Evolutionary conservation across 2,888 invertebrate species (phyloP).

Genomic region (Synanthedon myopaeformis): DNA sequence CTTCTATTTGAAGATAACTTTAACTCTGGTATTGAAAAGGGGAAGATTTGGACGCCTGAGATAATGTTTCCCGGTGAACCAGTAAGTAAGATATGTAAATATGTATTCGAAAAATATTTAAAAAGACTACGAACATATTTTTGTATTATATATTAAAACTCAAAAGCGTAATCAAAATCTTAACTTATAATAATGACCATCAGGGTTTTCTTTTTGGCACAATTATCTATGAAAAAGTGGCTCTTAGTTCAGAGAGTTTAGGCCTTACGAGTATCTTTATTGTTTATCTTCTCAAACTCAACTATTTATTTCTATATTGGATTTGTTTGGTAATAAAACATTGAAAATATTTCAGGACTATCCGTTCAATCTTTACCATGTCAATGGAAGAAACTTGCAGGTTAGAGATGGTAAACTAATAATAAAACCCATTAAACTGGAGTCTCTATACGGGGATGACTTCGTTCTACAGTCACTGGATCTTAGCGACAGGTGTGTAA

Average conservation of each 20-base stretch:
- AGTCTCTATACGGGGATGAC: slow-evolving; percentile 63
- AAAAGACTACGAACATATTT: too few species aligned
- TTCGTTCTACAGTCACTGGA: slow-evolving; percentile 54
- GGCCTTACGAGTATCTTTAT: too few species aligned
- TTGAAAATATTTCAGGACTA: slow-evolving; percentile 54
- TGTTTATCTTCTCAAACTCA: too few species aligned
- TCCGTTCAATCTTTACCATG: slow-evolving; percentile 75
- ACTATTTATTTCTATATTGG: too few species aligned
- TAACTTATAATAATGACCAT: too few species aligned
- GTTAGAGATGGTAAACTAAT: slow-evolving; percentile 64
- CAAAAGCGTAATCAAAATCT: too few species aligned
- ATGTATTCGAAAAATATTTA: neutral
- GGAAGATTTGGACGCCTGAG: slow-evolving; percentile 68
- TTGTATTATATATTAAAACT: too few species aligned
- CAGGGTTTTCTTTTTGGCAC: too few species aligned
- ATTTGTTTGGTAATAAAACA: too few species aligned
- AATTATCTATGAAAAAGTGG: too few species aligned
- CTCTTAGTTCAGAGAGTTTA: too few species aligned
- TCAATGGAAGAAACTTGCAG: slow-evolving; percentile 67
- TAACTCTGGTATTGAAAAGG: slow-evolving; percentile 40
- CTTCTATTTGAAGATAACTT: slow-evolving; percentile 76
- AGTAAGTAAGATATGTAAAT: slow-evolving; percentile 50
- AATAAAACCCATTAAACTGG: slow-evolving; percentile 72
- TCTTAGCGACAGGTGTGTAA: slow-evolving; percentile 27
- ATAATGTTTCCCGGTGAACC: slow-evolving; percentile 72